Evolutionary conservation across 2,888 invertebrate genomes (phyloP).

Genomic region (Alviniconcha strummeri): DNA sequence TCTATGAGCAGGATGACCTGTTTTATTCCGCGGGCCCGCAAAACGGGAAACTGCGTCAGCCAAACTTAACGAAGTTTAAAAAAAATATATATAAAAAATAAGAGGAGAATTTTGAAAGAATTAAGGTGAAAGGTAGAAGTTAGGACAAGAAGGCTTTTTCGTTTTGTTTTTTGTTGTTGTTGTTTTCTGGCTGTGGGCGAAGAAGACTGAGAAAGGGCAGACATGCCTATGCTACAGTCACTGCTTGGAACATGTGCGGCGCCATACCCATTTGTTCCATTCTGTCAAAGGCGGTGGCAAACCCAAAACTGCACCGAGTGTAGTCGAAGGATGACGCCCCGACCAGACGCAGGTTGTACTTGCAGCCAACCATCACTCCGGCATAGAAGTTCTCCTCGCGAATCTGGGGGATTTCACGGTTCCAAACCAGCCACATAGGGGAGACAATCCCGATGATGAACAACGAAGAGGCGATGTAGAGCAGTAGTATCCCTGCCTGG

Average conservation of each 20-base stretch:
- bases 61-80: no score
- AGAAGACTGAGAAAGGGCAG: no score
- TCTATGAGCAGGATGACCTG: no score
- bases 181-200: no score
- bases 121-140: no score
- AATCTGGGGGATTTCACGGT: background rate
- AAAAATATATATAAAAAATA: no score
- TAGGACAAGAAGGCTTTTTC: no score
- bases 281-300: background rate
- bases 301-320: conserved; percentile 22
- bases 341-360: background rate
- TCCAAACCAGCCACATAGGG: conserved; percentile 10
- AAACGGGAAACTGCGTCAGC: no score
- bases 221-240: no score
- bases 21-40: no score
- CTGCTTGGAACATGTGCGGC: background rate
- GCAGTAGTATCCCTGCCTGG: conserved; percentile 9
- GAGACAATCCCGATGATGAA: conserved; percentile 13
- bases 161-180: no score
- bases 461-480: background rate
- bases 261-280: conserved; percentile 9
- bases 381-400: background rate
- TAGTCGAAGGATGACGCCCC: background rate
- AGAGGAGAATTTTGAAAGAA: no score
- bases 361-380: conserved; percentile 3